These are phyloP conservation scores for Psittacula echo DNA, from an alignment of 2,797 vertebrate species.

Conservation along the genomic window DNA sequence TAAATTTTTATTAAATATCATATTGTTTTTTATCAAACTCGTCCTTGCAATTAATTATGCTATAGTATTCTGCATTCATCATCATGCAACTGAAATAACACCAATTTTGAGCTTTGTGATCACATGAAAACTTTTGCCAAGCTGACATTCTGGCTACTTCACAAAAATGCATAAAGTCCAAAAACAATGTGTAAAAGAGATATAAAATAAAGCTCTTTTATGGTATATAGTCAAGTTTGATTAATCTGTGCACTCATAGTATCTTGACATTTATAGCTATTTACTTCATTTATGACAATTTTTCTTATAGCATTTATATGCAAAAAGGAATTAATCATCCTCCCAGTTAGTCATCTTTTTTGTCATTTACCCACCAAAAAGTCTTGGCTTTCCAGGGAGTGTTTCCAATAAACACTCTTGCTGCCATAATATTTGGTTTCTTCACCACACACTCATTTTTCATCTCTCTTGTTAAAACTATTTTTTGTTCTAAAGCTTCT, in stretches of 20 bases:
- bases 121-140: constrained; percentile 66
- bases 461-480: neutral
- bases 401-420: neutral
- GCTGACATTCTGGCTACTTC: constrained; percentile 69
- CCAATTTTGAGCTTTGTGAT: constrained; percentile 23
- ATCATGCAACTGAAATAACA: constrained; percentile 12
- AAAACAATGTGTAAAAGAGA: constrained; percentile 10
- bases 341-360: constrained; percentile 14
- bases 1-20: neutral
- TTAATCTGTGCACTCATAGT: constrained; percentile 50
- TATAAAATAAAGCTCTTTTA: constrained; percentile 40
- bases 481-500: neutral
- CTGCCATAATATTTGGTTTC: neutral
- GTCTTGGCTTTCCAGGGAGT: neutral
- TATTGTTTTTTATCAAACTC: neutral
- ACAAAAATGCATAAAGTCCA: constrained; percentile 61
- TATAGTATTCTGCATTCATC: constrained; percentile 26
- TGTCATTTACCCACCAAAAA: neutral
- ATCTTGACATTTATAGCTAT: neutral
- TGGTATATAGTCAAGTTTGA: constrained; percentile 27
- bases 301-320: constrained; percentile 32
- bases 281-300: constrained; percentile 24
- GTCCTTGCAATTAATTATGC: constrained; percentile 47
- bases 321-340: constrained; percentile 23
- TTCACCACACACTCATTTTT: neutral